These are phyloP conservation scores for Oreotragus oreotragus DNA, from an alignment of 2,113 vertebrate species.

Conservation along the genomic window DNA sequence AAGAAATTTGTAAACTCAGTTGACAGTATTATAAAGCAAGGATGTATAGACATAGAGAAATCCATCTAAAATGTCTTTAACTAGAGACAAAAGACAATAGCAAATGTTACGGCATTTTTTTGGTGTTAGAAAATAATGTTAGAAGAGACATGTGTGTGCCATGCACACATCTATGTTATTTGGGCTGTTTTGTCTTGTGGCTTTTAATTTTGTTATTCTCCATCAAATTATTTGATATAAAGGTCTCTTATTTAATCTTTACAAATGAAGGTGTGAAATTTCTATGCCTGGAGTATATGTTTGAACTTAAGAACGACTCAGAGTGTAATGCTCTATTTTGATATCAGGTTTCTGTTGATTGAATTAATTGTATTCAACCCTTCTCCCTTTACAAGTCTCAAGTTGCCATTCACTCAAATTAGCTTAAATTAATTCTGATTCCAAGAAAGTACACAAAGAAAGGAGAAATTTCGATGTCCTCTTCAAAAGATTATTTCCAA, in stretches of 20 bases:
- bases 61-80: neutral
- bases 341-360: neutral
- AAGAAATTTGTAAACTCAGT: neutral
- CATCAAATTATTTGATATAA: neutral
- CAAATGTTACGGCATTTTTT: neutral
- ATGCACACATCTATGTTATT: neutral
- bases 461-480: neutral
- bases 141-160: neutral
- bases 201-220: constrained; percentile 6
- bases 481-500: neutral
- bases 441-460: neutral
- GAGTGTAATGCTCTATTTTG: neutral
- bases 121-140: neutral
- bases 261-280: neutral
- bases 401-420: neutral
- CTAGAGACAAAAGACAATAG: neutral
- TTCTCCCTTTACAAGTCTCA: neutral
- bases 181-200: neutral
- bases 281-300: neutral
- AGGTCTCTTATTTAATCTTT: neutral
- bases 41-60: neutral
- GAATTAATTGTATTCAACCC: neutral
- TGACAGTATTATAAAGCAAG: neutral
- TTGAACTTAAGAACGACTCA: neutral
- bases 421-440: neutral